phyloP scores from a whole-genome alignment of 2,888 invertebrate genomes.

The Sepiola atlantica region DNA sequence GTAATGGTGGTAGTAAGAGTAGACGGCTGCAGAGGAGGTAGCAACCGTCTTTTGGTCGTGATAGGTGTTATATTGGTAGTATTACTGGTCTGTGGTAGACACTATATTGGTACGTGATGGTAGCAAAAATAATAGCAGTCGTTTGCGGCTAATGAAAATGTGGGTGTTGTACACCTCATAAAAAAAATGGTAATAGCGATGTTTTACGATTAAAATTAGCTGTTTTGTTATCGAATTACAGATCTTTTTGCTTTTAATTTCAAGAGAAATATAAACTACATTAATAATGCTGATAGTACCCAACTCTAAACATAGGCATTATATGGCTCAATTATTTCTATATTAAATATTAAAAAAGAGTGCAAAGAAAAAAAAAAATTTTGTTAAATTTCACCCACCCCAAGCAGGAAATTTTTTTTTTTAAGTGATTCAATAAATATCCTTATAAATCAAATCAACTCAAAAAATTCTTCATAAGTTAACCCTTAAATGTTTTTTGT shows the following conservation, averaged over 20 bases:
- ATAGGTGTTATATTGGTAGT: background rate
- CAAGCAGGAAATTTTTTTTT: no score
- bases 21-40: background rate
- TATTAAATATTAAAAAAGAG: background rate
- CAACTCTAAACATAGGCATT: background rate
- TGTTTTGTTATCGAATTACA: background rate
- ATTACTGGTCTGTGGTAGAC: constrained; percentile 22
- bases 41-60: background rate
- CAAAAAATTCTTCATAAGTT: background rate
- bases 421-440: no score
- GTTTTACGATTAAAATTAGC: background rate
- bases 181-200: background rate
- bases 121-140: background rate
- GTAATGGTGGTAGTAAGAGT: constrained; percentile 37
- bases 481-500: no score
- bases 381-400: no score
- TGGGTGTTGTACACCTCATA: background rate
- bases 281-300: background rate
- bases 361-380: background rate
- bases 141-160: background rate
- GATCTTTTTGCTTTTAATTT: background rate
- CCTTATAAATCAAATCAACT: background rate
- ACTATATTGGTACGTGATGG: background rate
- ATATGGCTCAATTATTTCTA: background rate
- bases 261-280: background rate